phyloP scores from a whole-genome alignment of 1,140 invertebrate species.

The Ganaspis sp. region DNA sequence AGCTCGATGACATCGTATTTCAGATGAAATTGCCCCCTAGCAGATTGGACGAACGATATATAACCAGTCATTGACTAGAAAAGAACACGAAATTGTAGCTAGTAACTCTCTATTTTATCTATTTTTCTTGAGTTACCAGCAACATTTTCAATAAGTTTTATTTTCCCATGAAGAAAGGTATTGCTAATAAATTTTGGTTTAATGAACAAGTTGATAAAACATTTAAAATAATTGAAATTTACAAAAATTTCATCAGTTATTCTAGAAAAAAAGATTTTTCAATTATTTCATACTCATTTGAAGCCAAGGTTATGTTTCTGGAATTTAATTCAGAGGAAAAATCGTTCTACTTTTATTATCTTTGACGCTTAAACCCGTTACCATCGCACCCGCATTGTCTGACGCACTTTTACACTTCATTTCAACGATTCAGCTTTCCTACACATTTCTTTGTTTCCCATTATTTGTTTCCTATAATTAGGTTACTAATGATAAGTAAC shows the following conservation, averaged over 20 bases:
- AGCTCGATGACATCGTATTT: conserved; percentile 76
- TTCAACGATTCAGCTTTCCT: conserved; percentile 14
- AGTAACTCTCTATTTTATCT: too few relatives aligned
- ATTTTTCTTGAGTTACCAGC: too few relatives aligned
- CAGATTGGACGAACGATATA: conserved; percentile 77
- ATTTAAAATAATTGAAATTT: too few relatives aligned
- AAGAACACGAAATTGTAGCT: conserved; percentile 59
- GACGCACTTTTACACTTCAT: conserved; percentile 16
- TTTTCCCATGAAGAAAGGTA: too few relatives aligned
- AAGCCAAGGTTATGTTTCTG: conserved; percentile 55
- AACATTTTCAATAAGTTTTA: too few relatives aligned
- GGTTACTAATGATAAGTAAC: background rate
- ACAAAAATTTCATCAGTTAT: too few relatives aligned
- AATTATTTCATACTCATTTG: conserved; percentile 47
- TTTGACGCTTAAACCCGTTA: conserved; percentile 41
- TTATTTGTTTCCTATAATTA: conserved; percentile 12
- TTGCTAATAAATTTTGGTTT: too few relatives aligned
- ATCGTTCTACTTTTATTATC: conserved; percentile 59
- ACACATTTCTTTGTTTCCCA: background rate
- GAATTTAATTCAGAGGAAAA: conserved; percentile 54
- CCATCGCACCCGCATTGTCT: conserved; percentile 52
- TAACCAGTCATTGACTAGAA: conserved; percentile 65
- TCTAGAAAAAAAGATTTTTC: background rate
- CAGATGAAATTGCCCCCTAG: conserved; percentile 73
- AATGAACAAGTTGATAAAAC: too few relatives aligned